Evolutionary conservation across 2,113 vertebrate genomes (phyloP).

Genomic region (Falco punctatus): DNA sequence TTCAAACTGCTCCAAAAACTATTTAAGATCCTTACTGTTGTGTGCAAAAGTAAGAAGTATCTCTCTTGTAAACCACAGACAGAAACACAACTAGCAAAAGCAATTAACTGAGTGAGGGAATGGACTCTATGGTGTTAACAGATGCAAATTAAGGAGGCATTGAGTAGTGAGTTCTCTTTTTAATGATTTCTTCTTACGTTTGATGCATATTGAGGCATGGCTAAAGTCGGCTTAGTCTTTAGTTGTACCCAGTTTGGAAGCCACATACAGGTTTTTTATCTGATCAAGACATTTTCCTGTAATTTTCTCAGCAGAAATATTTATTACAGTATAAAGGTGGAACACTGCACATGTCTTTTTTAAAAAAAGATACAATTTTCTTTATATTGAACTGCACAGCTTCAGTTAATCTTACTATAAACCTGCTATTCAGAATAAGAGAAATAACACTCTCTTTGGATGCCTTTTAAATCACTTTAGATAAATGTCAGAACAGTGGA

Average conservation of each 20-base stretch:
- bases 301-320: neutral
- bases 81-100: neutral
- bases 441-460: neutral
- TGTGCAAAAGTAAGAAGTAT: neutral
- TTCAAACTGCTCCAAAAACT: neutral
- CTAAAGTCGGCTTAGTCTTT: neutral
- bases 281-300: neutral
- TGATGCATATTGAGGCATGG: neutral
- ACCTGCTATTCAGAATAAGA: neutral
- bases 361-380: neutral
- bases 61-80: neutral
- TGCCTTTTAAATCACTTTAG: neutral
- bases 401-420: neutral
- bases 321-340: neutral
- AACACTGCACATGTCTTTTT: neutral
- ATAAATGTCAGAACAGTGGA: neutral
- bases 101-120: neutral
- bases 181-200: neutral
- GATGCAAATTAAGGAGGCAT: neutral
- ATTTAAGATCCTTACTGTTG: neutral
- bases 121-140: neutral
- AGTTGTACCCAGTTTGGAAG: neutral
- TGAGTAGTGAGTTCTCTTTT: neutral
- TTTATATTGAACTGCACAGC: neutral
- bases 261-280: neutral